Percentiles rank a stretch among this genome's conserved stretches.
phyloP scores from a whole-genome alignment of 2,113 vertebrate species.

The Elephas maximus region DNA sequence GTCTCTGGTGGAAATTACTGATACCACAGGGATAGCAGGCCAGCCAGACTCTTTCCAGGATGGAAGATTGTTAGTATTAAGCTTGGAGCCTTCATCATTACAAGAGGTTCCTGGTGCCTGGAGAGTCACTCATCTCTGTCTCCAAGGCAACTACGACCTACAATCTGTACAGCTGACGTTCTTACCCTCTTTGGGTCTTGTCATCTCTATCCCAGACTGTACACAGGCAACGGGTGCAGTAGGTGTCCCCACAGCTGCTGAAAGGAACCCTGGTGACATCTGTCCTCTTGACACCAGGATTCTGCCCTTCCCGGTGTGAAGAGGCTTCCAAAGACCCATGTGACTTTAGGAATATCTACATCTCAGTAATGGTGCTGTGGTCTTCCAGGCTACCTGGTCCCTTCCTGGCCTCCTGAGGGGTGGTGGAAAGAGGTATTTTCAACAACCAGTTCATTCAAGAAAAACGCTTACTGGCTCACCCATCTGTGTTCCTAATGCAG shows the following conservation, averaged over 20 bases:
- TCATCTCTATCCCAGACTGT: background rate
- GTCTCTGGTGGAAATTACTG: background rate
- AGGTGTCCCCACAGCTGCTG: background rate
- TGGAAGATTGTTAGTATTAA: background rate
- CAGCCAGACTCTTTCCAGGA: background rate
- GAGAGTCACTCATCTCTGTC: background rate
- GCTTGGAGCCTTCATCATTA: background rate
- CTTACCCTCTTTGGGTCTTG: background rate
- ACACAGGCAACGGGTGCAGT: background rate
- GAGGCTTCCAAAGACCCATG: background rate
- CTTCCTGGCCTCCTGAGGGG: background rate
- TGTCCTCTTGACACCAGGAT: no score
- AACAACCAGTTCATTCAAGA: slow-evolving; percentile 35
- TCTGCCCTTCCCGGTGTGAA: background rate
- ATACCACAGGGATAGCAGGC: background rate
- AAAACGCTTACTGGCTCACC: background rate
- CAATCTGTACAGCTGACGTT: background rate
- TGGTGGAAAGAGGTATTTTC: background rate
- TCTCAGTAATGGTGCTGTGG: slow-evolving; percentile 74
- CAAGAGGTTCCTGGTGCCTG: background rate
- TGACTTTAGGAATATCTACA: slow-evolving; percentile 41
- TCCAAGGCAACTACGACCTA: background rate
- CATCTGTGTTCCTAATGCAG: background rate
- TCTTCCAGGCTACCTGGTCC: slow-evolving; percentile 24
- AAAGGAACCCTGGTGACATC: no score